Percentiles rank a stretch among this genome's conserved stretches.
Evolutionary conservation across 2,113 vertebrate species (phyloP).

Genomic region (Perognathus longimembris): DNA sequence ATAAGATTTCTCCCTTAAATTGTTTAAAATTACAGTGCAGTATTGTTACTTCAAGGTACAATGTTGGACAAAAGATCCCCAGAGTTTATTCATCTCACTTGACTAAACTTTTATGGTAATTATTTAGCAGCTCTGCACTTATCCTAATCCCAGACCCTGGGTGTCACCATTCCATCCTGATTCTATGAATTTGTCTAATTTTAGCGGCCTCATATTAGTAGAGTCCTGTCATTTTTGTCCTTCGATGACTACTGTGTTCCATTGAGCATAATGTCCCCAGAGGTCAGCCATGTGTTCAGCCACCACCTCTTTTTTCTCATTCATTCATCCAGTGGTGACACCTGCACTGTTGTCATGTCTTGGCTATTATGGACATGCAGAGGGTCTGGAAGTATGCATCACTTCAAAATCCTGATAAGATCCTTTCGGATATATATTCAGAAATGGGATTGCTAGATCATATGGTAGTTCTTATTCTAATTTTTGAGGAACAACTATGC

Average conservation of each 20-base stretch:
- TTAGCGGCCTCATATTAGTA: neutral
- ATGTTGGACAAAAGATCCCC: too few relatives aligned
- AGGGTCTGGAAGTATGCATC: neutral
- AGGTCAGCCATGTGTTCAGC: neutral
- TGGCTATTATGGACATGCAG: neutral
- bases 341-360: neutral
- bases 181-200: neutral
- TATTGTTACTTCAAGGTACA: accelerated
- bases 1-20: too few relatives aligned
- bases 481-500: neutral
- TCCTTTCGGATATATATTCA: neutral
- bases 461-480: neutral
- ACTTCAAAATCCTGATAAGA: neutral
- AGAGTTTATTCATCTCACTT: neutral
- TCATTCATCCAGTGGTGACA: neutral
- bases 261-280: neutral
- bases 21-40: accelerated
- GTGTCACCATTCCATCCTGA: neutral
- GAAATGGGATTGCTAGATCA: neutral
- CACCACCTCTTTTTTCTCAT: neutral
- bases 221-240: too few relatives aligned
- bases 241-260: neutral
- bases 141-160: neutral
- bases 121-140: neutral
- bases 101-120: accelerated